Evolutionary conservation across 2,113 vertebrate species (phyloP).

Genomic region (Onychostoma macrolepis): DNA sequence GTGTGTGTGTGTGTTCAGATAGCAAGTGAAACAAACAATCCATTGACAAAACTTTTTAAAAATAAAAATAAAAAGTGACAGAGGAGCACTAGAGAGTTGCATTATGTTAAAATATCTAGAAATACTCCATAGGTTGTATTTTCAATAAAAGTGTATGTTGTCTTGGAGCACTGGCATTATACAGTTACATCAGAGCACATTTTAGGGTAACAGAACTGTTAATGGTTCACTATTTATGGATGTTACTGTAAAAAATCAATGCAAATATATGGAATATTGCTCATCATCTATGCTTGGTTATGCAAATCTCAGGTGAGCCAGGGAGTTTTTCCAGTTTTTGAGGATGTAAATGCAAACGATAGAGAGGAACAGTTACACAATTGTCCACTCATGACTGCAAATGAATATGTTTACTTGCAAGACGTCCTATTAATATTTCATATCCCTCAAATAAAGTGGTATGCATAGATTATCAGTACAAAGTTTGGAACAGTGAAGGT

Average conservation of each 20-base stretch:
- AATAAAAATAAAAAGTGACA: neutral
- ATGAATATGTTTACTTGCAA: neutral
- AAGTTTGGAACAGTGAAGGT: neutral
- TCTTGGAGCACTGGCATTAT: neutral
- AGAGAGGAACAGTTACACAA: neutral
- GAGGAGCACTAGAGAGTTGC: neutral
- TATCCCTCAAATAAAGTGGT: neutral
- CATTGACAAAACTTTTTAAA: neutral
- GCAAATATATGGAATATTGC: neutral
- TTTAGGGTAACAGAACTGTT: neutral
- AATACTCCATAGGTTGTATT: neutral
- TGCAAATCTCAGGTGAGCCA: neutral
- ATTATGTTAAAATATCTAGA: neutral
- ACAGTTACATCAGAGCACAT: neutral
- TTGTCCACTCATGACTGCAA: neutral
- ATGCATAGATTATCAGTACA: neutral
- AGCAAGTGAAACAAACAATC: neutral
- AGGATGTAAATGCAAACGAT: neutral
- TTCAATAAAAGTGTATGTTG: neutral
- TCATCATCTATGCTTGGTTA: neutral
- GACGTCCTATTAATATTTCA: neutral
- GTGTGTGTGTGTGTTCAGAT: neutral
- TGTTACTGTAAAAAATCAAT: neutral
- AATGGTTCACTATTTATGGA: neutral
- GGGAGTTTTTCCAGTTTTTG: conserved; percentile 1